phyloP scores from a whole-genome alignment of 2,113 vertebrate genomes.

The Cromileptes altivelis region DNA sequence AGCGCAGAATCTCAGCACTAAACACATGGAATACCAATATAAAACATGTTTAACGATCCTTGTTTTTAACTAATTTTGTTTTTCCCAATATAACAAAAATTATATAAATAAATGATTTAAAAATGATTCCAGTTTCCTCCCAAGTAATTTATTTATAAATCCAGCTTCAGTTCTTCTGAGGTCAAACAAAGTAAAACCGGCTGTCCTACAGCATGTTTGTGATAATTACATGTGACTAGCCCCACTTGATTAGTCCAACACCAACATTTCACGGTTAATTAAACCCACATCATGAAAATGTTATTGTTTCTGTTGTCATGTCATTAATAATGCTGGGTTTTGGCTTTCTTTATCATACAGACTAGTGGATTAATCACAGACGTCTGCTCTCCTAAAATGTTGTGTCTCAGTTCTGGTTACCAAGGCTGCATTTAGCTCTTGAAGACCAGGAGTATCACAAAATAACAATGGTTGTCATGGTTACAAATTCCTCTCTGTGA shows the following conservation, averaged over 20 bases:
- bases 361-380: neutral
- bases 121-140: neutral
- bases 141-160: neutral
- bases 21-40: no score
- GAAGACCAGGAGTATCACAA: neutral
- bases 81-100: no score
- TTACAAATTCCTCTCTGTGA: neutral
- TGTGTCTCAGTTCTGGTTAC: neutral
- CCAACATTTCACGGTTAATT: no score
- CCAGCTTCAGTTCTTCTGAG: neutral
- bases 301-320: no score
- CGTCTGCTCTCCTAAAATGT: neutral
- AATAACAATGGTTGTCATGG: no score
- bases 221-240: neutral
- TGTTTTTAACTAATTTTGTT: no score
- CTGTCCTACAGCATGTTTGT: neutral
- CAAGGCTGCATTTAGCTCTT: neutral
- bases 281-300: no score
- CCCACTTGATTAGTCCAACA: neutral
- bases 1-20: no score
- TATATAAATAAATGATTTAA: neutral
- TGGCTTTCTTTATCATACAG: neutral
- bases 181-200: neutral
- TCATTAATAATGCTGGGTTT: neutral
- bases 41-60: no score